Percentiles rank a stretch among this genome's conserved stretches.
phyloP scores from a whole-genome alignment of 2,113 vertebrate species.

The Pyxicephalus adspersus region DNA sequence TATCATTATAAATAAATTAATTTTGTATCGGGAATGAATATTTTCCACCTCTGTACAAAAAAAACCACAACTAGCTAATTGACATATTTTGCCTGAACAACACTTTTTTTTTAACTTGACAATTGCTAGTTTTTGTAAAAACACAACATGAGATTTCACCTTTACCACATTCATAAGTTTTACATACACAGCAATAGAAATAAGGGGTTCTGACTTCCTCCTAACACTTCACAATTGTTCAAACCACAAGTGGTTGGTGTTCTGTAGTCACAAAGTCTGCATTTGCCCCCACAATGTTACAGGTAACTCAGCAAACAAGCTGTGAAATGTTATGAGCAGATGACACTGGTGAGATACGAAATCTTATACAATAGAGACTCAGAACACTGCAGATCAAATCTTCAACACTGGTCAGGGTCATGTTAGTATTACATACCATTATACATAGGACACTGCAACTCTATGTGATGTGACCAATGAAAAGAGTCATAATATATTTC shows the following conservation, averaged over 20 bases:
- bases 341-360: too few relatives aligned
- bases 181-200: background rate
- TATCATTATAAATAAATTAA: too few relatives aligned
- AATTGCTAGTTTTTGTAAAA: background rate
- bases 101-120: background rate
- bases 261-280: background rate
- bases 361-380: too few relatives aligned
- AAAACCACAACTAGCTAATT: too few relatives aligned
- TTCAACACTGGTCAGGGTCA: too few relatives aligned
- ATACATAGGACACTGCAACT: too few relatives aligned
- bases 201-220: constrained; percentile 4
- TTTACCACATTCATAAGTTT: background rate
- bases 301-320: constrained; percentile 23
- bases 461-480: background rate
- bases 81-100: too few relatives aligned
- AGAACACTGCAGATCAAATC: too few relatives aligned
- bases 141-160: background rate
- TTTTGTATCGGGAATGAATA: too few relatives aligned
- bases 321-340: too few relatives aligned
- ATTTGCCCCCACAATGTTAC: constrained; percentile 15
- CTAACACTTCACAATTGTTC: constrained; percentile 18
- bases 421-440: too few relatives aligned
- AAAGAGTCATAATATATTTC: background rate
- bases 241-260: constrained; percentile 18
- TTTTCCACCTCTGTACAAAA: too few relatives aligned